phyloP scores from a whole-genome alignment of 2,113 vertebrate genomes.

The Echinops telfairi region DNA sequence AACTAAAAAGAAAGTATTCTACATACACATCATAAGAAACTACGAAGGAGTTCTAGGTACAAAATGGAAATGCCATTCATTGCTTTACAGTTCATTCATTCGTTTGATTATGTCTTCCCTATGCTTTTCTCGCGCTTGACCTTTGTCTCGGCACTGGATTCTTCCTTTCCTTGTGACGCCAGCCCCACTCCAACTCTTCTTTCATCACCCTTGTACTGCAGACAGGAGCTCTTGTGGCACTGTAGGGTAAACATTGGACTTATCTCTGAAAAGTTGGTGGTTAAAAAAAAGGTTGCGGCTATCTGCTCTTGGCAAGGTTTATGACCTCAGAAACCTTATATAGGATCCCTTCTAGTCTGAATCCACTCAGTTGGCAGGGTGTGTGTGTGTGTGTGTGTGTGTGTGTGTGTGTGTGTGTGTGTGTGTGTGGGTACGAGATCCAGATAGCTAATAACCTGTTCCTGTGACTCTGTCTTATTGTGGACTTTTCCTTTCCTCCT shows the following conservation, averaged over 20 bases:
- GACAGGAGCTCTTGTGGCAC: background rate
- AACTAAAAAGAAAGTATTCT: background rate
- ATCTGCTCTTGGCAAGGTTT: too few species aligned
- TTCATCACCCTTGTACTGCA: background rate
- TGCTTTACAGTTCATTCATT: conserved; percentile 1
- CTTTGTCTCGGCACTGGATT: background rate
- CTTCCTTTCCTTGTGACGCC: background rate
- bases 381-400: too few species aligned
- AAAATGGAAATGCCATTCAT: background rate
- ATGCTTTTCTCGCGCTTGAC: background rate
- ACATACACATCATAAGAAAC: background rate
- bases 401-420: too few species aligned
- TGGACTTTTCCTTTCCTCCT: background rate
- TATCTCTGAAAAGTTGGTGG: too few species aligned
- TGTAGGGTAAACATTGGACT: too few species aligned
- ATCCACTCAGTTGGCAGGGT: too few species aligned
- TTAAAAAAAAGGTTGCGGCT: too few species aligned
- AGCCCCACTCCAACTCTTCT: background rate
- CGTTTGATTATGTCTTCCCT: background rate
- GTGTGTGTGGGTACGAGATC: too few species aligned
- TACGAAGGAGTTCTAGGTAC: background rate
- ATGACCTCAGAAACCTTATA: too few species aligned
- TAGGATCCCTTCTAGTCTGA: too few species aligned
- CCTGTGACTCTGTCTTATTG: background rate
- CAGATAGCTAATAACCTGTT: background rate